Base-by-base conservation (phyloP, 2,797 vertebrate species). In the Gobio occitaniae region DNA sequence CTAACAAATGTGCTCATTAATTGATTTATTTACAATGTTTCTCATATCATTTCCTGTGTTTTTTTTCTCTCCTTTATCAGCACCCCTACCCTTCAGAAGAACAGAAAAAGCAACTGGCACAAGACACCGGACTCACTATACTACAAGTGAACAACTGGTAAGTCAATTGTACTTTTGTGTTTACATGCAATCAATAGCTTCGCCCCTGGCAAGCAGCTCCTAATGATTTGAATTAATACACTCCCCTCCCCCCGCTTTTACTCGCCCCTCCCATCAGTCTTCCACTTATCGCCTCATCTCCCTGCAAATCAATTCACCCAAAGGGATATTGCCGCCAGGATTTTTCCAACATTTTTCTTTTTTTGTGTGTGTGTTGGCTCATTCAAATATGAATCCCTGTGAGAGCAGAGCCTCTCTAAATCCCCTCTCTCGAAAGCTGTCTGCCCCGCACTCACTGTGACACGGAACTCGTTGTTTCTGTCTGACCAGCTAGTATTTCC, bases 91-190 rank as follows among this genome's bases (percentile, higher is more conserved):
- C 98, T 84, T 99, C 98, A 94, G 98, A 99, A 96, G 98, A 99
- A 95, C 98, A 99, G 97, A 99, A 99, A 96, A 99, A 99, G 92
- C 98, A 99, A 95, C 95, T 99, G 96, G 98, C 98, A 91, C 98
- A 99, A 95, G 98, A 99, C 94, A 99, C 98, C 15, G 98, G 98
- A 90, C 97, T 99, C 94, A 99, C 98, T 94, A 99, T 99, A 95
- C 97, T 99, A 95, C 98, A 99, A 97, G 93, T 93, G 91, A 89
- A 90, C 87, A 90, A 90, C 82, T 97, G 96, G 96, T 97, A 93
- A 95, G 96, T 95, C 89, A 93, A 92, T 94, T 93, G 91, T 84
- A 78, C 86, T 93, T 84, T 83, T 61, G 84, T 93, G 91, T 96
- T 96, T 95, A 90, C 90, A 78, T 89, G 86, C 80, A 91, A 89